A percentile compares a stretch with the other conserved stretches of the same genome.
Conservation (phyloP, 2,113 vertebrate genomes). For the Gobio gobio region DNA sequence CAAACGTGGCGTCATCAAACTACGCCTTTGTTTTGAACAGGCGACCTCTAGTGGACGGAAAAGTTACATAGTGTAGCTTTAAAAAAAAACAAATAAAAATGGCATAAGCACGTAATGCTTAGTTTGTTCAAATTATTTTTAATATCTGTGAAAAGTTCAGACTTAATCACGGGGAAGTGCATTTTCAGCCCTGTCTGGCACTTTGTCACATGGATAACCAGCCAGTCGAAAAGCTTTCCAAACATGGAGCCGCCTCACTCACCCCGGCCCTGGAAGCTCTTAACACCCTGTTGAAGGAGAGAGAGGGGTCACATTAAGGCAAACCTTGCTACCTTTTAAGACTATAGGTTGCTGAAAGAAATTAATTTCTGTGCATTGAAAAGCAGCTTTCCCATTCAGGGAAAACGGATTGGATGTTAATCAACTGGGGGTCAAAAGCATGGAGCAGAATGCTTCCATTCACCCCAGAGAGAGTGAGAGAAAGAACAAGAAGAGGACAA, state of each 20-base stretch:
- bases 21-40: too few species aligned
- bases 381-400: slow-evolving; percentile 54
- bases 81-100: too few species aligned
- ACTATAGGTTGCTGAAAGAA: slow-evolving; percentile 26
- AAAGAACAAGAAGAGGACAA: slow-evolving; percentile 15
- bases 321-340: slow-evolving; percentile 39
- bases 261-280: background rate
- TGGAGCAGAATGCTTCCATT: slow-evolving; percentile 56
- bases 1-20: too few species aligned
- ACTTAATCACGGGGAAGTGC: background rate
- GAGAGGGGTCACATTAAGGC: slow-evolving; percentile 13
- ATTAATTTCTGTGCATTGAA: slow-evolving; percentile 44
- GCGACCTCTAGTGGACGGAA: too few species aligned
- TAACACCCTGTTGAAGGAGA: slow-evolving; percentile 5
- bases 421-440: slow-evolving; percentile 62
- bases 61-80: too few species aligned
- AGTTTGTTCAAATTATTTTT: background rate
- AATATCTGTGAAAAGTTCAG: background rate
- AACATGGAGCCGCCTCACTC: slow-evolving; percentile 13
- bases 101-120: background rate
- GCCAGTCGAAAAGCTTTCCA: slow-evolving; percentile 28
- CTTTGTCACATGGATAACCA: slow-evolving; percentile 28
- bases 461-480: slow-evolving; percentile 32
- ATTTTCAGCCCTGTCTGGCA: background rate
- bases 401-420: slow-evolving; percentile 62